Evolutionary conservation across 2,888 invertebrate genomes (phyloP).

Genomic region (Baronia brevicornis): DNA sequence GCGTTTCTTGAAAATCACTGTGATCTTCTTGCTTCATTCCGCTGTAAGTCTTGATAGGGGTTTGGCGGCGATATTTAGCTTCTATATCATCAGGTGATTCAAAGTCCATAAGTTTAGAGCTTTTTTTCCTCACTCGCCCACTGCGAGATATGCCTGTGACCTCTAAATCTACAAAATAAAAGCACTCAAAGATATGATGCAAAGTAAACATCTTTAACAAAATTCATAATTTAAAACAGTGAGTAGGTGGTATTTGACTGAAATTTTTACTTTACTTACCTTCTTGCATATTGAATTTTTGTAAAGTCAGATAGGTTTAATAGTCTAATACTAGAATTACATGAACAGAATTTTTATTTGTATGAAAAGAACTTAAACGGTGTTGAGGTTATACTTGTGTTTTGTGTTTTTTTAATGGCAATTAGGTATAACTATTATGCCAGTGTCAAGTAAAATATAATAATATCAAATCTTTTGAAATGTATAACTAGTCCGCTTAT

Average conservation of each 20-base stretch:
- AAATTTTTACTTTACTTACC: too few relatives aligned
- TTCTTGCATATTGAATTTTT: slow-evolving; percentile 16
- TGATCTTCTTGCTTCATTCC: slow-evolving; percentile 41
- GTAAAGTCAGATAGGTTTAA: neutral
- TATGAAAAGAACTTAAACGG: too few relatives aligned
- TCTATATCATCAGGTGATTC: slow-evolving; percentile 93
- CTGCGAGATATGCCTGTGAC: slow-evolving; percentile 92
- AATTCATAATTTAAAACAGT: slow-evolving; percentile 2
- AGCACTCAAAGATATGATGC: neutral
- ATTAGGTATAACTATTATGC: too few relatives aligned
- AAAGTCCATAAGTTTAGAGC: slow-evolving; percentile 94
- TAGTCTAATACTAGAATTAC: too few relatives aligned
- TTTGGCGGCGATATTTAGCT: slow-evolving; percentile 66
- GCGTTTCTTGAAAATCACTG: slow-evolving; percentile 37
- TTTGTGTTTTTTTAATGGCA: too few relatives aligned
- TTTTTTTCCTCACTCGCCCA: slow-evolving; percentile 94
- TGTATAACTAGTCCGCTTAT: too few relatives aligned
- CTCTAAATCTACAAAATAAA: slow-evolving; percentile 76
- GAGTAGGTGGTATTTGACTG: too few relatives aligned
- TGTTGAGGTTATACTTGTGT: too few relatives aligned
- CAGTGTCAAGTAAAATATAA: too few relatives aligned
- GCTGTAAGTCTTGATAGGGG: slow-evolving; percentile 45
- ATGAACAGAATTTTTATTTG: too few relatives aligned
- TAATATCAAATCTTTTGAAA: too few relatives aligned
- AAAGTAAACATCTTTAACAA: too few relatives aligned